These are phyloP conservation scores for Erebia epiphron DNA, from an alignment of 2,888 invertebrate genomes.

Conservation along the genomic window DNA sequence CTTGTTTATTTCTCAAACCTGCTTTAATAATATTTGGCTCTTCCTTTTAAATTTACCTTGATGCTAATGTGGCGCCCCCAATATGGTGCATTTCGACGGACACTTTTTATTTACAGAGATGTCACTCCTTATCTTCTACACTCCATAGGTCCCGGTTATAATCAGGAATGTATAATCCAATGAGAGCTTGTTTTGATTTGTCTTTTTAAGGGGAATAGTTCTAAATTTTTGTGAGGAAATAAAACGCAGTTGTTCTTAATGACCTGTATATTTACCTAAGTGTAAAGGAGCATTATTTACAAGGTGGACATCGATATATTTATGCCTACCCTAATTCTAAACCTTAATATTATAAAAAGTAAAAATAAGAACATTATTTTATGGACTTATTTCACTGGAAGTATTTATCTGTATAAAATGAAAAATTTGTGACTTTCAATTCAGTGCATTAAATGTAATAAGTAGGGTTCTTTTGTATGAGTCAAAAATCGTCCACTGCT, in stretches of 20 bases:
- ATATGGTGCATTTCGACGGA: too few species aligned
- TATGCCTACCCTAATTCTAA: constrained; percentile 64
- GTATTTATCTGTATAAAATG: background rate
- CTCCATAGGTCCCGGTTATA: too few species aligned
- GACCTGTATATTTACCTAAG: constrained; percentile 80
- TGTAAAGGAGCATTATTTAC: constrained; percentile 83
- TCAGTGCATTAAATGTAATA: background rate
- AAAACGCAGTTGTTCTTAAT: constrained; percentile 65
- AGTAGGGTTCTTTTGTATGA: background rate
- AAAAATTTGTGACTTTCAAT: background rate
- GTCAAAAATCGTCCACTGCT: background rate
- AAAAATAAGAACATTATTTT: constrained; percentile 25
- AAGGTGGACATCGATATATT: constrained; percentile 75
- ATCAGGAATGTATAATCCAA: too few species aligned
- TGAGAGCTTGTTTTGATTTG: too few species aligned
- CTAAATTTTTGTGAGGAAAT: constrained; percentile 46
- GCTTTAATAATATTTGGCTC: too few species aligned
- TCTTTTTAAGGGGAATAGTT: too few species aligned
- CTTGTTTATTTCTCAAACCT: too few species aligned
- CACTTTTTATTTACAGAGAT: too few species aligned
- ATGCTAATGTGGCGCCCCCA: too few species aligned
- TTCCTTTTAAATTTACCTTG: too few species aligned
- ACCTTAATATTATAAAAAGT: constrained; percentile 38
- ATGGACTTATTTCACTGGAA: constrained; percentile 35
- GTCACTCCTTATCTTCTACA: too few species aligned